phyloP scores from a whole-genome alignment of 2,797 vertebrate species.

The Anabas testudineus region DNA sequence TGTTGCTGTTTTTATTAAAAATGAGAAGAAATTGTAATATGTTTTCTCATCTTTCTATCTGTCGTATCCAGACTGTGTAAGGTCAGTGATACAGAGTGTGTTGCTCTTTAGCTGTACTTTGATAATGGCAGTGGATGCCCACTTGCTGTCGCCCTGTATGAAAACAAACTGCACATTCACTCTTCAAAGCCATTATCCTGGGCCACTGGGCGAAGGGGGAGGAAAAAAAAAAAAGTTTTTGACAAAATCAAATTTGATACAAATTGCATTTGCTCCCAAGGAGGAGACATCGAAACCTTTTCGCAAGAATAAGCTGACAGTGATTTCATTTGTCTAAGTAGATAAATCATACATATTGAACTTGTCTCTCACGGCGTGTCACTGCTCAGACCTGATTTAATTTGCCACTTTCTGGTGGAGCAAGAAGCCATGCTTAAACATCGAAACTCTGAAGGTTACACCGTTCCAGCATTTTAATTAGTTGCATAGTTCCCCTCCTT shows the following conservation, averaged over 20 bases:
- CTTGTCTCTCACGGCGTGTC: conserved; percentile 83
- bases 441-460: conserved; percentile 83
- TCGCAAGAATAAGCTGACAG: conserved; percentile 82
- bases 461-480: conserved; percentile 85
- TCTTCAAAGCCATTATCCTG: conserved; percentile 35
- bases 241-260: conserved; percentile 79
- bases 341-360: conserved; percentile 89
- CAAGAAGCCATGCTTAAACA: conserved; percentile 81
- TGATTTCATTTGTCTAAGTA: conserved; percentile 91
- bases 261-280: conserved; percentile 83
- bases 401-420: conserved; percentile 80
- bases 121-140: background rate
- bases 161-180: conserved; percentile 36
- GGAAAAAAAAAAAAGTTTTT: conserved; percentile 48
- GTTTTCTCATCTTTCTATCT: background rate
- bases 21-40: too few relatives aligned
- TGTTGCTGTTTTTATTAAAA: too few relatives aligned
- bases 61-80: background rate
- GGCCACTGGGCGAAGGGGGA: conserved; percentile 22
- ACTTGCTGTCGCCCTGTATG: conserved; percentile 20
- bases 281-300: conserved; percentile 82
- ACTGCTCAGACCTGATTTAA: conserved; percentile 86
- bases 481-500: conserved; percentile 20
- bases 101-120: conserved; percentile 12
- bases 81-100: background rate